phyloP scores from a whole-genome alignment of 1,140 invertebrate genomes.

The Hylyphantes graminicola region DNA sequence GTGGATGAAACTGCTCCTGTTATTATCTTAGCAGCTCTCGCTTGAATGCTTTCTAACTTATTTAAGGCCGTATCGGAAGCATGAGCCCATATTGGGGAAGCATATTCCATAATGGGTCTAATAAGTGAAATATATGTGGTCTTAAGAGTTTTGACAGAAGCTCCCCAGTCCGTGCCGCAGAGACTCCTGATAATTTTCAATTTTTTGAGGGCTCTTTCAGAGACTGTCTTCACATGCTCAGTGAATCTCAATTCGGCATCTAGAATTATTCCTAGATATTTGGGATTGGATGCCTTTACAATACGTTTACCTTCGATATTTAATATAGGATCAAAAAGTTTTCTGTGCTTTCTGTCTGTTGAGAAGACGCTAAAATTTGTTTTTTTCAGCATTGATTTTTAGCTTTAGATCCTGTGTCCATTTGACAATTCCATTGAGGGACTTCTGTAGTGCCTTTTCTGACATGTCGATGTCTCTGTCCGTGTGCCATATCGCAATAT shows the following conservation, averaged over 20 bases:
- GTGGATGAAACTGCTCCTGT: no score
- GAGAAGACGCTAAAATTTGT: no score
- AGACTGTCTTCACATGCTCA: constrained; percentile 9
- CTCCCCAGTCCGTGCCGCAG: constrained; percentile 5
- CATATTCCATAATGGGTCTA: background rate
- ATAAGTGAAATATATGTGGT: constrained; percentile 10
- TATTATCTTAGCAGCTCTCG: constrained; percentile 2
- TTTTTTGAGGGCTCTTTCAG: background rate
- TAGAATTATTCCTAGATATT: constrained; percentile 19
- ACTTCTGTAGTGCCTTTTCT: background rate
- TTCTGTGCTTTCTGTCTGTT: no score
- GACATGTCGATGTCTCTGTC: no score
- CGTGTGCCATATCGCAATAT: no score
- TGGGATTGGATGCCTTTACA: constrained; percentile 4
- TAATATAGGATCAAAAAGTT: background rate
- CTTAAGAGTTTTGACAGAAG: background rate
- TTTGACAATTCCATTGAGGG: background rate
- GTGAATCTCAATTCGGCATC: constrained; percentile 15
- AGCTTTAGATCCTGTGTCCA: background rate
- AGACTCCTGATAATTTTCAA: constrained; percentile 11
- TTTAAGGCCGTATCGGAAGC: no score
- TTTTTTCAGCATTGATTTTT: no score
- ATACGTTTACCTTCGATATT: background rate
- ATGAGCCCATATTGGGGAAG: no score
- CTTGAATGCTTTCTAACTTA: constrained; percentile 1